Base-by-base conservation (phyloP, 1,140 invertebrate species). In the Trichomalopsis sarcophagae region DNA sequence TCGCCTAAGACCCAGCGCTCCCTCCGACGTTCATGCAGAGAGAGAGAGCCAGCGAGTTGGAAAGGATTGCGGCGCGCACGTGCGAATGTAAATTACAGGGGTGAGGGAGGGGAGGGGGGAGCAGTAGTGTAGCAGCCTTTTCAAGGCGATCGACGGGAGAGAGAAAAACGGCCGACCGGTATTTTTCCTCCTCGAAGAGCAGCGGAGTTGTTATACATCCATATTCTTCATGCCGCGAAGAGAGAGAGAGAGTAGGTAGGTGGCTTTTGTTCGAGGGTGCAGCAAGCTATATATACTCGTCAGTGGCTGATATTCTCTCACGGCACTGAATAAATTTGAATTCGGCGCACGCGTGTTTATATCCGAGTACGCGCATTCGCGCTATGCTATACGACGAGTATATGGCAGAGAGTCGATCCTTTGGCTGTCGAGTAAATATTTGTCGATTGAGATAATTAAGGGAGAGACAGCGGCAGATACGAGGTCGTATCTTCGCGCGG, bases 11-110 rank as follows among this genome's bases (percentile, higher is more conserved):
- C 55, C 3, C 62, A 36, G 0, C 74, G 27, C 27, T 27, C 27
- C 27, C 27, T 27, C 27, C 27, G 27, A 27, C 27, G 27, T 1
- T 27, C 27, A 27, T 27, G 1, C 27, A 27, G 27, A 27, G 27
- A 27, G 27, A 0, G 27, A 27, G 55, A 62, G 14, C 17, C 55
- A 62, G 55, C 55, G 55, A 62, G 21, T 21, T 62, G 68, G 76
- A 55, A 47, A 62, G 74, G 7, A 47, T 79, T 66, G 27, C 23
- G 71, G 14, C 13, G 74, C 47, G 36, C 79, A 71, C 62, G 79
- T 47, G 79, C 44, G 71, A 73, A 82, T 84, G 77, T 55, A 84
- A 84, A 84, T 80, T 80, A 62, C 77, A 69, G 82, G 66, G 82
- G 40, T 2, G 76, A 50, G 23, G n/a, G 21, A 27, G 33, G 33